phyloP scores from a whole-genome alignment of 1,140 invertebrate genomes.

The Sycophaga agraensis region DNA sequence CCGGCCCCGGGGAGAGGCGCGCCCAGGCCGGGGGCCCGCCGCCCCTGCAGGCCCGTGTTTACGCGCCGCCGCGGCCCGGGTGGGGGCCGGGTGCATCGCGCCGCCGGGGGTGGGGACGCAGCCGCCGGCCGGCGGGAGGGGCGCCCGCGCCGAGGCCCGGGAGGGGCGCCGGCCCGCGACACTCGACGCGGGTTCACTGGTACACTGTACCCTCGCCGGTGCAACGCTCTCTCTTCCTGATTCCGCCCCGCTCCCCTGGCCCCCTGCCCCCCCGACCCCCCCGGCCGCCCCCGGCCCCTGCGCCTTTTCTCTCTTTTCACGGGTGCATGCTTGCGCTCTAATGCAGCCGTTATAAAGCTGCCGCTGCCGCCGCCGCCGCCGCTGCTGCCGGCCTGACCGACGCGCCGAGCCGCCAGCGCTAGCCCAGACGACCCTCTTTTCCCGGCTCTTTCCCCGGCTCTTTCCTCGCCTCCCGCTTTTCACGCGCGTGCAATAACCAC shows the following conservation, averaged over 20 bases:
- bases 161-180: conserved; percentile 19
- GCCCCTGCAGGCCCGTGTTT: too few relatives aligned
- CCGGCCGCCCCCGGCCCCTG: neutral
- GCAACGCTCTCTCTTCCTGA: conserved; percentile 57
- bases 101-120: too few relatives aligned
- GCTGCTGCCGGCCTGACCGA: too few relatives aligned
- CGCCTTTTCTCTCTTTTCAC: conserved; percentile 2
- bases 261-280: neutral
- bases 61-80: too few relatives aligned
- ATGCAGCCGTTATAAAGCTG: conserved; percentile 17
- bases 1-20: neutral
- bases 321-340: conserved; percentile 17
- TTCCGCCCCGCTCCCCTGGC: conserved; percentile 35
- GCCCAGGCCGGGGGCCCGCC: neutral
- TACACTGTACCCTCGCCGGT: conserved; percentile 56
- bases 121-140: conserved; percentile 19
- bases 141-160: conserved; percentile 17
- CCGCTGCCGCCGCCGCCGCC: neutral
- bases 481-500: neutral
- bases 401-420: too few relatives aligned
- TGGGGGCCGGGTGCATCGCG: too few relatives aligned
- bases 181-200: conserved; percentile 49
- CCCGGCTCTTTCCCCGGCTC: neutral
- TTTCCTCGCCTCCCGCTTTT: neutral
- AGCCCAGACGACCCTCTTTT: neutral